Base-by-base conservation (phyloP, 1,140 invertebrate genomes). In the Trichoplusia ni region DNA sequence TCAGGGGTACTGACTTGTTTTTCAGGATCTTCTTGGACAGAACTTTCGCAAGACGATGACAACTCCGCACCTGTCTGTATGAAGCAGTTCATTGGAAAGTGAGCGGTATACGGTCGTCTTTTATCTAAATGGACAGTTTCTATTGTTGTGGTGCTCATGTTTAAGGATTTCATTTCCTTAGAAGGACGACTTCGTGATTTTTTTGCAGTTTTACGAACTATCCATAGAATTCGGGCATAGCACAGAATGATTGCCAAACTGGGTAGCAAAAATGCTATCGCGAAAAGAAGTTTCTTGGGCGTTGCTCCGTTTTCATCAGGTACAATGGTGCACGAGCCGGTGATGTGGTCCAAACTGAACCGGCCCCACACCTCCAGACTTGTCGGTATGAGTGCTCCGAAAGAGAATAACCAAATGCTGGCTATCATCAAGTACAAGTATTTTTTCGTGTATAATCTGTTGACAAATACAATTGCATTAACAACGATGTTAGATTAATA, bases 321-420 rank as follows among this genome's bases (percentile, higher is more conserved):
- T 0, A 96, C 75, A 53, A 97, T 97, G 8, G 95, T 94, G 73
- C 96, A 97, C 0, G 95, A 95, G 0, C 95, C 95, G 23, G 96
- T 94, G 8, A 81, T 86, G 0, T 83, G 81, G 75, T 97, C 95
- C 42, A 96, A 86, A 3, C 95, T 95, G 64, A 97, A 97, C 35
- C 91, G 86, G 8, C 96, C 96, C 95, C 95, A 97, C 18, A 92
- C 84, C 5, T 93, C 94, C 9, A 95, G 90, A 92, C 95, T 94
- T 0, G 95, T 96, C 3, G 95, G 93, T 37, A 95, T 90, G 27
- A 97, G 83, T 3, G 94, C 90, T 4, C 93, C 92, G 69, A 96
- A 95, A 1, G 94, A 93, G 4, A 92, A 91, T 9, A 94, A 66
- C 96, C 96, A 96, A 1, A 94, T 95, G 2, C 92, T 86, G 0